A percentile compares a stretch with the other conserved stretches of the same genome.
Conservation (phyloP, 2,797 vertebrate species). For the Peromyscus attwateri region DNA sequence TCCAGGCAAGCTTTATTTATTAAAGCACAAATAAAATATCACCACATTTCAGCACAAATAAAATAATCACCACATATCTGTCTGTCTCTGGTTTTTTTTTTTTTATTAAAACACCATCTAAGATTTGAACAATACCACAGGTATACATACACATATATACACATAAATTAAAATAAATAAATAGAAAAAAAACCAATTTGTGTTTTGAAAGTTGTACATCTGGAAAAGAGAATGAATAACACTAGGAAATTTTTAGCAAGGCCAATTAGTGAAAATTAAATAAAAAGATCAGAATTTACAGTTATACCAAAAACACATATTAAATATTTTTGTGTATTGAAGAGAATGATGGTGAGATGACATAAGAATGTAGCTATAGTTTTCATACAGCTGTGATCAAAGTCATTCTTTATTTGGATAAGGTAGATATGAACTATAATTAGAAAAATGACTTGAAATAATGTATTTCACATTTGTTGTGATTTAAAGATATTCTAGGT, state of each 20-base stretch:
- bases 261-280: conserved; percentile 45
- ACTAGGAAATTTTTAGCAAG: neutral
- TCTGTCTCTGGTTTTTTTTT: too few relatives aligned
- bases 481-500: conserved; percentile 33
- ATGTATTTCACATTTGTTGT: neutral
- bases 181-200: neutral
- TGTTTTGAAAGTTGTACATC: conserved; percentile 32
- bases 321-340: conserved; percentile 1
- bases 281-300: neutral
- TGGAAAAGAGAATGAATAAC: conserved; percentile 19
- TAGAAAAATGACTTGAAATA: conserved; percentile 47
- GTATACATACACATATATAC: neutral
- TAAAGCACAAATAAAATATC: too few relatives aligned
- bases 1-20: too few relatives aligned
- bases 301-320: neutral
- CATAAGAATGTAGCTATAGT: conserved; percentile 30
- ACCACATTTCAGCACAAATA: too few relatives aligned
- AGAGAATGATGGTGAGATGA: neutral
- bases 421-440: neutral
- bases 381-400: neutral
- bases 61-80: too few relatives aligned
- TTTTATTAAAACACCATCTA: too few relatives aligned
- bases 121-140: too few relatives aligned
- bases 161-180: neutral
- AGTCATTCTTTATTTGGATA: conserved; percentile 42